These are phyloP conservation scores for Saiga tatarica DNA, from an alignment of 2,113 vertebrate species.

Conservation along the genomic window DNA sequence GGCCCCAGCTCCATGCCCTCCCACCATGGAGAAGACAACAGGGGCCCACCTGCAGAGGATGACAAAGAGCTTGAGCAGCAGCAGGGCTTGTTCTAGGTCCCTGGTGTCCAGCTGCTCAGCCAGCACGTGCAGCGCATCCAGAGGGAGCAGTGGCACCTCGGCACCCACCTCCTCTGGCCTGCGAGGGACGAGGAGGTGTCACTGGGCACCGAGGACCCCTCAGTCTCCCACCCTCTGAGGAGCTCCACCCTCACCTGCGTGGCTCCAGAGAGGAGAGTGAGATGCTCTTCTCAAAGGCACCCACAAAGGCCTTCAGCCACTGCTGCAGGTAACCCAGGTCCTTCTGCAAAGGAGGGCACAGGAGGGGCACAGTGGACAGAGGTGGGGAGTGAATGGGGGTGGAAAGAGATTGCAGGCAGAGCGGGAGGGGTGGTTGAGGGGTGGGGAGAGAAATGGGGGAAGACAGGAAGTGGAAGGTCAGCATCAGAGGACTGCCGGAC, in stretches of 20 bases:
- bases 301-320: slow-evolving; percentile 94
- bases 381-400: not conserved
- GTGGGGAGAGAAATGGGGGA: not conserved
- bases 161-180: slow-evolving; percentile 89
- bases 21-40: rapidly evolving
- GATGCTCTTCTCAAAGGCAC: slow-evolving; percentile 91
- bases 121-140: slow-evolving; percentile 87
- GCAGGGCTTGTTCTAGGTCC: slow-evolving; percentile 85
- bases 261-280: slow-evolving; percentile 91
- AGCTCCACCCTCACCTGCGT: slow-evolving; percentile 85
- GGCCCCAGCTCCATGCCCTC: not conserved
- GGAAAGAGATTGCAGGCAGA: not conserved
- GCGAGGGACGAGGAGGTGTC: not conserved
- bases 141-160: slow-evolving; percentile 90
- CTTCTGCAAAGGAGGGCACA: slow-evolving; percentile 83
- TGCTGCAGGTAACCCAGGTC: slow-evolving; percentile 93
- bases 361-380: not conserved
- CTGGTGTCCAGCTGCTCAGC: slow-evolving; percentile 76
- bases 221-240: not conserved
- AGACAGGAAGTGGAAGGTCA: not conserved
- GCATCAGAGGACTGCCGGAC: not conserved
- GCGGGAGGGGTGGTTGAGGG: not conserved
- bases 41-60: slow-evolving; percentile 90
- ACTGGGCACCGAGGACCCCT: not conserved
- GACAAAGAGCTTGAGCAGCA: slow-evolving; percentile 94